phyloP scores from a whole-genome alignment of 2,113 vertebrate species.

The Rhabdornis inornatus region DNA sequence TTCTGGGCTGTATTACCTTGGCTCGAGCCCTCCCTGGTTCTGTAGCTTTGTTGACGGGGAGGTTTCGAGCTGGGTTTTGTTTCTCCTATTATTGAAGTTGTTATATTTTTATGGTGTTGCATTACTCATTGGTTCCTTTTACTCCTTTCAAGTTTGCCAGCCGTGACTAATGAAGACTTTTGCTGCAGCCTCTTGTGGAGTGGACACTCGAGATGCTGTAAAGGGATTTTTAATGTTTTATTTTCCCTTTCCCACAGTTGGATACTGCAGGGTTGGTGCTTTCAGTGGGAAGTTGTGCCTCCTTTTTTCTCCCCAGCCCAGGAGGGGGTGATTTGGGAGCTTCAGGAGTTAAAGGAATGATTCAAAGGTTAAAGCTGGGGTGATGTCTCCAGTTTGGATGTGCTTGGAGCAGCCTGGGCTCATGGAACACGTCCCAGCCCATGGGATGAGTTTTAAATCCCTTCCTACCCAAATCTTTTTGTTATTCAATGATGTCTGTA shows the following conservation, averaged over 20 bases:
- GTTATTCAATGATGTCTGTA: background rate
- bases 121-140: slow-evolving; percentile 4
- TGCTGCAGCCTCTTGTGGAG: background rate
- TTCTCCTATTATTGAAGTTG: background rate
- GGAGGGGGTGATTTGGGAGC: background rate
- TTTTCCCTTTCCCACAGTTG: background rate
- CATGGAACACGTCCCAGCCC: background rate
- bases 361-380: background rate
- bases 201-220: background rate
- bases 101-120: background rate
- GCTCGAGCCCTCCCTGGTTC: background rate
- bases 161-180: slow-evolving; percentile 12
- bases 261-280: background rate
- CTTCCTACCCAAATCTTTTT: background rate
- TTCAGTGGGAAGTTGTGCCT: background rate
- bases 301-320: background rate
- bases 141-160: background rate
- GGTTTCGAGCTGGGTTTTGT: background rate
- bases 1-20: background rate
- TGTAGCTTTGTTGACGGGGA: background rate
- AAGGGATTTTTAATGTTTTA: background rate
- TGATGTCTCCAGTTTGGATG: background rate
- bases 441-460: background rate
- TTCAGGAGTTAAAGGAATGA: background rate
- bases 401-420: background rate